Percentiles rank a stretch among this genome's conserved stretches.
These are phyloP conservation scores for Blastobasis adustella DNA, from an alignment of 2,888 invertebrate genomes.

Conservation along the genomic window DNA sequence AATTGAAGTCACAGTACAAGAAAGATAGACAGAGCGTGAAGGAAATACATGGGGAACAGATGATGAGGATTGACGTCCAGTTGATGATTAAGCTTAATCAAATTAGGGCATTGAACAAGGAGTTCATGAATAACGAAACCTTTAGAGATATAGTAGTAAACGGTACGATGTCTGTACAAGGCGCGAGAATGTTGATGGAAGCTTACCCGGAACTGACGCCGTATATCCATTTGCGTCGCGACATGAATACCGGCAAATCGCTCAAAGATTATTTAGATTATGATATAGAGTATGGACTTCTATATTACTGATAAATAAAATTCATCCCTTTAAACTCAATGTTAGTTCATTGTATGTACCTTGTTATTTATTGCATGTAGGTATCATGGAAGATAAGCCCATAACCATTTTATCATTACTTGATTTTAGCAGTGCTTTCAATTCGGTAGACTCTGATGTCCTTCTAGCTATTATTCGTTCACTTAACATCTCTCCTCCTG, in stretches of 20 bases:
- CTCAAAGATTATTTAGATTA: constrained; percentile 34
- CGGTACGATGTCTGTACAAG: constrained; percentile 33
- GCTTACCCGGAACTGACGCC: constrained; percentile 41
- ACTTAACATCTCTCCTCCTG: no score
- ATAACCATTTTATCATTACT: no score
- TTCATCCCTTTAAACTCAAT: not conserved
- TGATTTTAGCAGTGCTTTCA: no score
- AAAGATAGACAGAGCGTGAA: constrained; percentile 44
- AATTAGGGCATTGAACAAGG: constrained; percentile 33
- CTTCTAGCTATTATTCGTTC: no score
- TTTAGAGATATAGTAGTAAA: constrained; percentile 46
- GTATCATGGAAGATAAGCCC: no score
- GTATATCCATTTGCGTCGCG: constrained; percentile 12
- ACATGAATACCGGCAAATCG: not conserved
- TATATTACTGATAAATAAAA: constrained; percentile 35
- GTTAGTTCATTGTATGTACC: no score
- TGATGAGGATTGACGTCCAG: constrained; percentile 37
- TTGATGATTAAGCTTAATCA: constrained; percentile 31
- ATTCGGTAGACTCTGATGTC: no score
- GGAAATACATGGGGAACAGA: constrained; percentile 39
- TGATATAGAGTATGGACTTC: constrained; percentile 50
- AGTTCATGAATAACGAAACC: constrained; percentile 40
- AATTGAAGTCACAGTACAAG: constrained; percentile 44
- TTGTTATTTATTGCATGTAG: no score
- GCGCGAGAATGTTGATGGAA: constrained; percentile 33